phyloP scores from a whole-genome alignment of 2,888 invertebrate species.

The Hoplodrina ambigua region DNA sequence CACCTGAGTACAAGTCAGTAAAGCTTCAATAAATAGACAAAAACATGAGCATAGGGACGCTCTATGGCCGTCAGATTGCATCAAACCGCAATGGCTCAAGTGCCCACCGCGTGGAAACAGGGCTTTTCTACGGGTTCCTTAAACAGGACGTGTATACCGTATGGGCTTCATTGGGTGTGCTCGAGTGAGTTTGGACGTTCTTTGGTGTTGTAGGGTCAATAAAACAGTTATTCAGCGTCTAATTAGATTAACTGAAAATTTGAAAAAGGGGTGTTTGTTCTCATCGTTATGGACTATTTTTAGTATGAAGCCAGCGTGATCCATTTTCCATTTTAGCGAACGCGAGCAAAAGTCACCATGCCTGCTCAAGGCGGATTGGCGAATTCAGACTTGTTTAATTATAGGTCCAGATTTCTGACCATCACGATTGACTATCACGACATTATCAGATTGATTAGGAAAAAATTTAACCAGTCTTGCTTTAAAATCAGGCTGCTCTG shows the following conservation, averaged over 20 bases:
- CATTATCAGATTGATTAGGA: too few relatives aligned
- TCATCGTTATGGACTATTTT: too few relatives aligned
- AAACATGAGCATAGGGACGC: conserved; percentile 22
- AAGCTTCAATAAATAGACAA: conserved; percentile 33
- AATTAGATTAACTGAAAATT: too few relatives aligned
- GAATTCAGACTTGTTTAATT: too few relatives aligned
- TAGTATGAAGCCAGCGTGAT: too few relatives aligned
- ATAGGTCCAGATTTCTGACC: too few relatives aligned
- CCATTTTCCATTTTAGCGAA: too few relatives aligned
- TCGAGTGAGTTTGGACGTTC: background rate
- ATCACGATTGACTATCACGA: too few relatives aligned
- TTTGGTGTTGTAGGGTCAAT: conserved; percentile 14
- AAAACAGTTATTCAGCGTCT: background rate
- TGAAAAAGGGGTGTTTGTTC: too few relatives aligned
- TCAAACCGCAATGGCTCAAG: conserved; percentile 59
- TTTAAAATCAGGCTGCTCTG: background rate
- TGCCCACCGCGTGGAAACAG: conserved; percentile 36
- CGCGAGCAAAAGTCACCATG: too few relatives aligned
- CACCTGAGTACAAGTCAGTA: background rate
- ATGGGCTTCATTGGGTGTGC: conserved; percentile 30
- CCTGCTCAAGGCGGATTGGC: too few relatives aligned
- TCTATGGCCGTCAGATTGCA: conserved; percentile 39
- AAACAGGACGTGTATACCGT: conserved; percentile 33
- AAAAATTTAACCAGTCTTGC: too few relatives aligned
- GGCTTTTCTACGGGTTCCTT: conserved; percentile 48